Base-by-base conservation (phyloP, 2,797 vertebrate species). In the Muscicapa striata region DNA sequence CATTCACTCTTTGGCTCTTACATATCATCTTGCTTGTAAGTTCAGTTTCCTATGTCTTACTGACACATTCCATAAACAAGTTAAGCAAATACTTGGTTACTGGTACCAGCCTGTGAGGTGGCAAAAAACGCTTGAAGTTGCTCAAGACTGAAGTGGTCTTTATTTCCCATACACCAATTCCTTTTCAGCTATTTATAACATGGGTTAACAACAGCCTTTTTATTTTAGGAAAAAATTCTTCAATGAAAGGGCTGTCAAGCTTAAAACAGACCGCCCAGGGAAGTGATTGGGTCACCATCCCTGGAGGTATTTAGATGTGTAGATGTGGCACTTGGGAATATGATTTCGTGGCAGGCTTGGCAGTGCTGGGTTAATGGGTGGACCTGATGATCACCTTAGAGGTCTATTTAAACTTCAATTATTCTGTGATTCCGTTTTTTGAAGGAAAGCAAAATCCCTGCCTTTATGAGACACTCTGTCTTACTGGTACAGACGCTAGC, bases 401-500 rank as follows among this genome's bases (percentile, higher is more conserved):
- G 13, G 26, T 38, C 23, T 73, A 15, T 36, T 78, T 63, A 46
- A 54, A 66, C 11, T 10, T 17, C 41, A 61, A 61, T 54, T 58
- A 73, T n/a, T 66, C 30, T 32, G 19, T 32, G 21, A 58, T 64
- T 63, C 38, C 26, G 4, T 49, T 62, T 63, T 43, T 76, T 41
- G 8, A 84, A 66, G 57, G 61, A 2, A 87, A 84, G 22, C 26
- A 67, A 84, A 74, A 66, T 20, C 29, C 36, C 24, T 48, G 27
- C 29, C 32, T 63, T 54, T 55, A 20, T 12, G 41, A 41, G 16
- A 49, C 4, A 17, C 18, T 34, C 15, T 67, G 22, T 45, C 32
- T 18, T 30, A 30, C 1, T 36, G 6, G 36, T n/a, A 34, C 0
- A 1, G 34, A 32, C 38, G 27, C 36, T 15, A 57, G 26, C 0